phyloP scores from a whole-genome alignment of 1,140 invertebrate genomes.

The Halesus radiatus region DNA sequence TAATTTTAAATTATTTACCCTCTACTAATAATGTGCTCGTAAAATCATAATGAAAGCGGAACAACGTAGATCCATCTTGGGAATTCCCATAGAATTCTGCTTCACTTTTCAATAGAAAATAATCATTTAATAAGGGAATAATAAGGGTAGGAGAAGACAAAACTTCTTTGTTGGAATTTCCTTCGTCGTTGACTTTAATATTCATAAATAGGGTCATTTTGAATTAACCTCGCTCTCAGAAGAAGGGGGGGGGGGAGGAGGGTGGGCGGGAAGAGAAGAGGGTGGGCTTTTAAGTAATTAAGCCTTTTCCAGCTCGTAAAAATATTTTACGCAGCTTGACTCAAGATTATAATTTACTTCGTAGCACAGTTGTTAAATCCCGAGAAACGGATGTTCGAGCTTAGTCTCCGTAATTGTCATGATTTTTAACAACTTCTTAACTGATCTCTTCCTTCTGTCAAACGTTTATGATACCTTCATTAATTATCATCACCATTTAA shows the following conservation, averaged over 20 bases:
- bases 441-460: slow-evolving; percentile 6
- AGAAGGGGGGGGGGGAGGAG: neutral
- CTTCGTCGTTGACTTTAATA: slow-evolving; percentile 50
- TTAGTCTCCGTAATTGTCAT: slow-evolving; percentile 23
- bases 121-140: slow-evolving; percentile 23
- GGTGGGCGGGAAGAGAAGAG: neutral
- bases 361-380: slow-evolving; percentile 33
- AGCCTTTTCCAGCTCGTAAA: slow-evolving; percentile 56
- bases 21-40: too few relatives aligned
- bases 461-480: too few relatives aligned
- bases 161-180: slow-evolving; percentile 49
- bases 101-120: slow-evolving; percentile 16
- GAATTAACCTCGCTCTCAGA: slow-evolving; percentile 53
- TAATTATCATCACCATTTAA: neutral
- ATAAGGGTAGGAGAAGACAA: slow-evolving; percentile 37
- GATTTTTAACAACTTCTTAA: slow-evolving; percentile 23
- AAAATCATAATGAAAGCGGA: too few relatives aligned
- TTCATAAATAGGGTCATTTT: slow-evolving; percentile 58
- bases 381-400: slow-evolving; percentile 10
- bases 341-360: slow-evolving; percentile 36
- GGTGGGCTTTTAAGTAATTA: slow-evolving; percentile 56
- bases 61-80: too few relatives aligned
- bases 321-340: slow-evolving; percentile 51
- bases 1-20: too few relatives aligned
- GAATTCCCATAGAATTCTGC: neutral